Conservation (phyloP, 2,797 vertebrate species). For the Remorina albescens region DNA sequence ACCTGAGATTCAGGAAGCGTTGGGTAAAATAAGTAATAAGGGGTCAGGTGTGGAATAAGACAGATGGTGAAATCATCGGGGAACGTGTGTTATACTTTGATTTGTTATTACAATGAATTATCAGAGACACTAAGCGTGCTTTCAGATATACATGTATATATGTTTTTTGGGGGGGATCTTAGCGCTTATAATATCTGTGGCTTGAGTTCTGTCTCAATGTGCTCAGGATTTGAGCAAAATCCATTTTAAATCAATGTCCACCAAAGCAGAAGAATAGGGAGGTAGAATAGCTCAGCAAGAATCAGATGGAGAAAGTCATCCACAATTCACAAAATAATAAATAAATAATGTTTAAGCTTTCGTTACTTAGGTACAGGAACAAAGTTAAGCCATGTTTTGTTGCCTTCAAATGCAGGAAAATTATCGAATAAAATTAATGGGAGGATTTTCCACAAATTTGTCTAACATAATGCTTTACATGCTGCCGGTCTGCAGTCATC, state of each 20-base stretch:
- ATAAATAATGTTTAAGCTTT: too few relatives aligned
- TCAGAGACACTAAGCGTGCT: conserved; percentile 8
- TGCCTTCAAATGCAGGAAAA: not conserved
- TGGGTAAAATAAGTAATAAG: conserved; percentile 7
- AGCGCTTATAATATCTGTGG: not conserved
- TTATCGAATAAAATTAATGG: not conserved
- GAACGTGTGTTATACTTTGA: conserved; percentile 3
- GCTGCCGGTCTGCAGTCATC: not conserved
- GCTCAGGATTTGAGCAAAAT: conserved; percentile 11
- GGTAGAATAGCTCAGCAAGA: too few relatives aligned
- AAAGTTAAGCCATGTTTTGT: too few relatives aligned
- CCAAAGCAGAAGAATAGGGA: too few relatives aligned
- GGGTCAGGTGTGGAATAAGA: conserved; percentile 24
- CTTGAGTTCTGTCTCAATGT: not conserved
- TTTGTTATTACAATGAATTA: conserved; percentile 18
- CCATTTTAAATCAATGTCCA: too few relatives aligned
- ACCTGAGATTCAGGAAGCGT: conserved; percentile 38
- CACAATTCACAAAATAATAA: too few relatives aligned
- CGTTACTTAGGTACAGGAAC: too few relatives aligned
- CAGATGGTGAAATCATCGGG: not conserved
- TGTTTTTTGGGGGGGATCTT: not conserved
- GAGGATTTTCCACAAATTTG: not conserved
- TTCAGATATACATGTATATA: not conserved
- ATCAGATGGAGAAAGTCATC: too few relatives aligned
- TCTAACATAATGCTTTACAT: not conserved